Conservation (phyloP, 2,888 invertebrate species). For the Dasysyrphus albostriatus region DNA sequence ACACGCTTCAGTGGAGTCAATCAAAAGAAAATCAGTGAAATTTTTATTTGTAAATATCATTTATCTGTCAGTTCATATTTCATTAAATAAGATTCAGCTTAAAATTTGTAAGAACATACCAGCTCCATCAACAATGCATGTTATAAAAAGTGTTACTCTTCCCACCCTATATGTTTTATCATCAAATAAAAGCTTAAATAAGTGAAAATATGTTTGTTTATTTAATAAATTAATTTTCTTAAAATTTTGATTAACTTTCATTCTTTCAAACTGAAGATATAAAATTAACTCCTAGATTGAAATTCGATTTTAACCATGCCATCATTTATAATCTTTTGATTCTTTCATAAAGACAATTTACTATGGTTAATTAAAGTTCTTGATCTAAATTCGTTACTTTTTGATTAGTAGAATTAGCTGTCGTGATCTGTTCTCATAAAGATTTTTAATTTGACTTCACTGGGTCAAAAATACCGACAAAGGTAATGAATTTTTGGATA, state of each 20-base stretch:
- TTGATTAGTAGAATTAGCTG: conserved; percentile 19
- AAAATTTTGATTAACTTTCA: background rate
- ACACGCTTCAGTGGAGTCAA: no score
- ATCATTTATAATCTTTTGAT: background rate
- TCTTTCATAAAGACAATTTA: background rate
- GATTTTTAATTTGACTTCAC: background rate
- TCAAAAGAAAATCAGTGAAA: no score
- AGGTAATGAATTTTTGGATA: background rate
- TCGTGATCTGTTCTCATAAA: background rate
- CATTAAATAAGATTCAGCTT: no score
- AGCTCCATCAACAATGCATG: background rate
- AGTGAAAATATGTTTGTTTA: background rate
- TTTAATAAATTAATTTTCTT: background rate
- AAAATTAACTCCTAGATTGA: background rate
- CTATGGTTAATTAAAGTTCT: background rate
- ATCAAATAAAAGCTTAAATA: background rate
- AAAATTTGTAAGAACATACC: no score
- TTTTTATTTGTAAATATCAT: no score
- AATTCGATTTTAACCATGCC: no score
- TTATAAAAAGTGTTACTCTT: background rate
- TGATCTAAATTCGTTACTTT: conserved; percentile 12
- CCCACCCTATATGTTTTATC: background rate
- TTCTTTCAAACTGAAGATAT: background rate
- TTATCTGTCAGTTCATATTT: no score
- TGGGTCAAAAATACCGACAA: conserved; percentile 16